A percentile compares a stretch with the other conserved stretches of the same genome.
phyloP scores from a whole-genome alignment of 2,113 vertebrate genomes.

The Chrysemys picta region DNA sequence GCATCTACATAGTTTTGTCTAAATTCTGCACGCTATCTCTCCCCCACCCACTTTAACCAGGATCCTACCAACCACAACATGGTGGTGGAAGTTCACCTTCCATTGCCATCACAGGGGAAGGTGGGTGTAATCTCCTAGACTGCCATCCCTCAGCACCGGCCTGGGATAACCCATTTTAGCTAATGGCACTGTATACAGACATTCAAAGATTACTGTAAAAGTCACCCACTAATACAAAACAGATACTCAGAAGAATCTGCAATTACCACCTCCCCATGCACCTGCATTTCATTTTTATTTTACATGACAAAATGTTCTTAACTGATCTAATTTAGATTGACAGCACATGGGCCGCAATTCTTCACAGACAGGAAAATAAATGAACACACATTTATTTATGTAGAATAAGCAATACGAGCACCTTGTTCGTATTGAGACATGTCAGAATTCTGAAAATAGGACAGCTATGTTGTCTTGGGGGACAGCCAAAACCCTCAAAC shows the following conservation, averaged over 20 bases:
- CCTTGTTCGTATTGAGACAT: background rate
- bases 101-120: background rate
- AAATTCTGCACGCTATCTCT: background rate
- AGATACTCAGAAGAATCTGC: constrained; percentile 39
- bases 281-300: constrained; percentile 41
- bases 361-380: constrained; percentile 36
- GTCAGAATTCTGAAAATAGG: background rate
- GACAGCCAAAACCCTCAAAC: background rate
- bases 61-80: background rate
- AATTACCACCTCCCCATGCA: constrained; percentile 39
- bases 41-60: background rate
- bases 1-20: background rate
- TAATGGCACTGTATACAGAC: accelerated
- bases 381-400: constrained; percentile 49
- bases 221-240: constrained; percentile 14
- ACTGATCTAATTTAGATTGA: constrained; percentile 65
- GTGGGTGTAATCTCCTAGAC: background rate
- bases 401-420: background rate
- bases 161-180: background rate
- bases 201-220: constrained; percentile 2
- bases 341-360: constrained; percentile 7
- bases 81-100: background rate
- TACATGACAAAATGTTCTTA: constrained; percentile 52
- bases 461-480: background rate
- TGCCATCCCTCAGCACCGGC: background rate